phyloP scores from a whole-genome alignment of 92 coral and sea anemone species.

The Epizoanthus ramosus region DNA sequence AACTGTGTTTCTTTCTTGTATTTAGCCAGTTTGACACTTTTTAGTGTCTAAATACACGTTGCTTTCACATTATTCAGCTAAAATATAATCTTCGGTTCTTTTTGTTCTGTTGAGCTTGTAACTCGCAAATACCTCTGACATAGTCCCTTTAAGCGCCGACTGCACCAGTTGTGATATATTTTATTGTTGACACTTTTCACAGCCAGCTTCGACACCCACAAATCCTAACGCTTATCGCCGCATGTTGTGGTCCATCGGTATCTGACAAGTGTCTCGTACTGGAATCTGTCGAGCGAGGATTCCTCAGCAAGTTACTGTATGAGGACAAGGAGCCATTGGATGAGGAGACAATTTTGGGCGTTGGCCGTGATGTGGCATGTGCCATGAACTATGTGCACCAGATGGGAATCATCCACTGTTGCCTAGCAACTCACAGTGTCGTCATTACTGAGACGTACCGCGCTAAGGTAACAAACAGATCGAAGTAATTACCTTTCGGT shows the following conservation, averaged over 20 bases:
- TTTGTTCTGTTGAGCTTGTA: too few relatives aligned
- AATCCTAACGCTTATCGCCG: slow-evolving; percentile 74
- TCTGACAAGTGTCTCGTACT: slow-evolving; percentile 70
- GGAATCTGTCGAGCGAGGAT: slow-evolving; percentile 71
- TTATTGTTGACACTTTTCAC: too few relatives aligned
- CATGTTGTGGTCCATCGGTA: slow-evolving; percentile 66
- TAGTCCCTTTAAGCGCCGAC: too few relatives aligned
- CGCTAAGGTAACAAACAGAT: slow-evolving; percentile 70
- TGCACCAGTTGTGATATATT: too few relatives aligned
- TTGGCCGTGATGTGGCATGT: slow-evolving; percentile 83
- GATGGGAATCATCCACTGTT: slow-evolving; percentile 86
- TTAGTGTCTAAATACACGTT: too few relatives aligned
- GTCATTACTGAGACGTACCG: slow-evolving; percentile 70
- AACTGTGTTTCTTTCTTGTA: too few relatives aligned
- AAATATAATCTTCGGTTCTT: too few relatives aligned
- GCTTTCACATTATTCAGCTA: too few relatives aligned
- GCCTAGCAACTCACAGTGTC: slow-evolving; percentile 86
- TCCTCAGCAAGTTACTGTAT: slow-evolving; percentile 63
- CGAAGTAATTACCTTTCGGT: too few relatives aligned
- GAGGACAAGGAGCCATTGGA: slow-evolving; percentile 65
- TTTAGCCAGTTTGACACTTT: too few relatives aligned
- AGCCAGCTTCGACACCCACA: slow-evolving; percentile 93
- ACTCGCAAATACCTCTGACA: too few relatives aligned
- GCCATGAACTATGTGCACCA: slow-evolving; percentile 89
- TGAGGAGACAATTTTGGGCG: slow-evolving; percentile 73